Evolutionary conservation across 2,888 invertebrate species (phyloP), one percentile per base, ranked within the genome.

Genomic region (Xestia sexstrigata): DNA sequence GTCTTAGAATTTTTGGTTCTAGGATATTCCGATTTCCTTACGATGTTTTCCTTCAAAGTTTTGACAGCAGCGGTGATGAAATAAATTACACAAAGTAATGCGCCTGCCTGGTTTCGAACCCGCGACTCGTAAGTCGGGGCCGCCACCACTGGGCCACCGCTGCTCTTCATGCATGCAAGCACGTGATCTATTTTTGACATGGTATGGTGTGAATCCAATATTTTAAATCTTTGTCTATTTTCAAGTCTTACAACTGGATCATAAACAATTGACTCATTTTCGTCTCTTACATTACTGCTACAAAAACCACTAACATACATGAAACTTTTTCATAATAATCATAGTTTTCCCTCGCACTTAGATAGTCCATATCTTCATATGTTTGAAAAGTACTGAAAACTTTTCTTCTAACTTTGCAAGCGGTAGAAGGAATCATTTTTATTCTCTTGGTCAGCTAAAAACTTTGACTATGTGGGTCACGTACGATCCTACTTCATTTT

Each of bases 401-500:
- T 79, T 74, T 39, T 60, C 17, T 35, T 15, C 47, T 2, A 35
- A 73, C 84, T 76, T 69, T 2, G 60, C 30, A 47, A 71, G 73
- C 42, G 47, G 52, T 30, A 15, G 55, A 26, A 42, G 52, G 26
- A 42, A 69, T 77, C 15, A 35, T 68, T 84, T 78, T 78, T 70
- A 74, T 81, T 67, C 71, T 68, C 39, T 73, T 75, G 74, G 81
- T 78, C 81, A 84, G 70, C 74, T 67, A 8, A 72, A 81, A 81
- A 78, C 78, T 77, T 80, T 70, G 60, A 26, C 42, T 69, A 74
- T 72, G 55, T 76, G 70, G 76, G 81, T 72, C 77, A 63, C 65
- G 60, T 77, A 42, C 65, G n/a, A 52, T 70, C 6, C n/a, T 58
- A 30, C 35, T 70, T 52, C 26, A 70, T 68, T 73, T 80, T 83